Base-by-base conservation (phyloP, 2,113 vertebrate species). In the Proterorhinus semilunaris region DNA sequence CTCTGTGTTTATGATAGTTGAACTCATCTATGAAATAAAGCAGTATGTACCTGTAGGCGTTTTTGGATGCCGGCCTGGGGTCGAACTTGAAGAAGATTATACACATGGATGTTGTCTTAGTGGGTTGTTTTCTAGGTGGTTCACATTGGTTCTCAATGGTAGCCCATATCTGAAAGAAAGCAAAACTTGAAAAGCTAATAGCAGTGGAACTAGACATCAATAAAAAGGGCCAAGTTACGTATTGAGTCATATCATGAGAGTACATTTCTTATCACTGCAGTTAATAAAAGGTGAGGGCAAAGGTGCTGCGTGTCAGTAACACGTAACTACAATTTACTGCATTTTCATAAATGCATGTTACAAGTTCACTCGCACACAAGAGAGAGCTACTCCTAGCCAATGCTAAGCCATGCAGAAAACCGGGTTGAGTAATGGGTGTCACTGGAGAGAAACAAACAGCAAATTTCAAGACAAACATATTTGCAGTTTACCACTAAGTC, bases 61-160 rank as follows among this genome's bases (percentile, higher is more conserved):
- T 98, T 95, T 96, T 98, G 83, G 97, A 97, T 78, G 90, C 94
- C 65, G 96, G 96, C 12, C 93, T 94, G 51, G 97, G 97, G 85
- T 98, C 95, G 62, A 98, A 98, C 93, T 98, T 98, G 86, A 99
- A 96, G 79, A 99, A 96, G 88, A 99, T 95, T 89, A 99, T 98
- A 85, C 98, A 99, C 98, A 99, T 99, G 92, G 89, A 92, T 90
- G 90, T 71, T 0, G 64, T 76, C 44, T 11, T 66, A 76, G 80
- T 71, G 68, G 61, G 58, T 61, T 54, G 42, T n/a, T 68, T 62
- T 85, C 46, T 67, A 79, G 64, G 85, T 46, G 53, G 66, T 84
- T 66, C 72, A 72, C 80, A 74, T 83, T 62, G 42, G 76, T 13
- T 67, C 71, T 92, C 81, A 93, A 68, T 51, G 57, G 45, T 57